phyloP scores from a whole-genome alignment of 2,113 vertebrate genomes.

The Coptodon bakossiorum region DNA sequence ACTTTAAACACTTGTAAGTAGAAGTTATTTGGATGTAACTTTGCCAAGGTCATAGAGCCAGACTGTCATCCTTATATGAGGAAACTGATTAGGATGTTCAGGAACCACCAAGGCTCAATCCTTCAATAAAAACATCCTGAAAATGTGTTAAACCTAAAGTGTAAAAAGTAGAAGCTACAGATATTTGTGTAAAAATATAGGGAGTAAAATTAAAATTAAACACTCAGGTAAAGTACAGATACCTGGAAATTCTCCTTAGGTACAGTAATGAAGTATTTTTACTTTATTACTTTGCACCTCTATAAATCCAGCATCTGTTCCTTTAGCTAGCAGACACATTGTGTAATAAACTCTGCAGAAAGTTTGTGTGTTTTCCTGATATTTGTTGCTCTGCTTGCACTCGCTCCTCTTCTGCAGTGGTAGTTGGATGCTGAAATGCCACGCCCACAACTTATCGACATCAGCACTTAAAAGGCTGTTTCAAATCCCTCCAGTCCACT shows the following conservation, averaged over 20 bases:
- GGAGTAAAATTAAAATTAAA: neutral
- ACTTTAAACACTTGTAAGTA: neutral
- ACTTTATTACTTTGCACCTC: neutral
- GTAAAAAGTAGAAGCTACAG: neutral
- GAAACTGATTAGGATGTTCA: neutral
- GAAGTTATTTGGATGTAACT: neutral
- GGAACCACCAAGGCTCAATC: neutral
- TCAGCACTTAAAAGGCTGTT: neutral
- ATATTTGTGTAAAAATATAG: neutral
- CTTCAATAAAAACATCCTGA: neutral
- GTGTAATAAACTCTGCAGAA: neutral
- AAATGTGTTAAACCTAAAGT: neutral
- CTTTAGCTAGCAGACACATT: neutral
- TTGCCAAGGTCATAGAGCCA: neutral
- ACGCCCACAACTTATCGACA: neutral
- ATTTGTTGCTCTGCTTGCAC: neutral
- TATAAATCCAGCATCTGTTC: neutral
- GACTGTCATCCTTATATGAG: neutral
- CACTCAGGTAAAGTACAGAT: neutral
- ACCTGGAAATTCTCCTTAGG: neutral
- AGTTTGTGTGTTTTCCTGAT: neutral
- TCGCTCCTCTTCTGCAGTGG: neutral
- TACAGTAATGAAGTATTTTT: neutral
- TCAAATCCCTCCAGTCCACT: rapidly evolving
- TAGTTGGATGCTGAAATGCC: neutral